phyloP scores from a whole-genome alignment of 2,797 vertebrate genomes.

The Benthosema pterotum region DNA sequence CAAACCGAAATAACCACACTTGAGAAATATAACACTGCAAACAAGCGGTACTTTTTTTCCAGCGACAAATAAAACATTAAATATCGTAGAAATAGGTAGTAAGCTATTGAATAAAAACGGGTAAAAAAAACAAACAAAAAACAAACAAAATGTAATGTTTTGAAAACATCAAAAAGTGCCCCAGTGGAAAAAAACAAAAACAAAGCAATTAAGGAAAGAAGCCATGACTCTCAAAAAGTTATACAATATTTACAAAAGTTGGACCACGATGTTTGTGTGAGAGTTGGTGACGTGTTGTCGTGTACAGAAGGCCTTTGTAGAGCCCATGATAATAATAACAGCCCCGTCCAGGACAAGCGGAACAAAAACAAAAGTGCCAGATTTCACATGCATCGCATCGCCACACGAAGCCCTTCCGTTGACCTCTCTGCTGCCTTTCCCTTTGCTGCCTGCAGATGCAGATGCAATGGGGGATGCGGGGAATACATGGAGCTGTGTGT shows the following conservation, averaged over 20 bases:
- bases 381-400: slow-evolving; percentile 58
- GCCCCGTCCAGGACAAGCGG: slow-evolving; percentile 28
- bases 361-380: slow-evolving; percentile 69
- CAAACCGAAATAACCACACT: slow-evolving; percentile 23
- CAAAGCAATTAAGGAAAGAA: slow-evolving; percentile 58
- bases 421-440: slow-evolving; percentile 32
- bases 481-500: neutral
- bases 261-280: slow-evolving; percentile 68
- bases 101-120: slow-evolving; percentile 59
- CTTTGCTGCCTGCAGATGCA: slow-evolving; percentile 27
- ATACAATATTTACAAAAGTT: slow-evolving; percentile 84
- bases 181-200: slow-evolving; percentile 65
- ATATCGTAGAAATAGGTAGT: slow-evolving; percentile 70
- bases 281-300: slow-evolving; percentile 58
- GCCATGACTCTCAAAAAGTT: slow-evolving; percentile 75
- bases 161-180: slow-evolving; percentile 80
- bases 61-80: slow-evolving; percentile 60
- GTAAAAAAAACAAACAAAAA: slow-evolving; percentile 49
- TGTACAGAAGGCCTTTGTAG: slow-evolving; percentile 11
- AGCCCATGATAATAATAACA: slow-evolving; percentile 40
- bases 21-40: slow-evolving; percentile 41
- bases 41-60: slow-evolving; percentile 51
- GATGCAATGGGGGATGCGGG: no score
- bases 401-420: slow-evolving; percentile 60
- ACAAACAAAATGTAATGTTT: slow-evolving; percentile 53